A percentile compares a stretch with the other conserved stretches of the same genome.
Conservation (phyloP, 2,113 vertebrate species). For the Manacus vitellinus region DNA sequence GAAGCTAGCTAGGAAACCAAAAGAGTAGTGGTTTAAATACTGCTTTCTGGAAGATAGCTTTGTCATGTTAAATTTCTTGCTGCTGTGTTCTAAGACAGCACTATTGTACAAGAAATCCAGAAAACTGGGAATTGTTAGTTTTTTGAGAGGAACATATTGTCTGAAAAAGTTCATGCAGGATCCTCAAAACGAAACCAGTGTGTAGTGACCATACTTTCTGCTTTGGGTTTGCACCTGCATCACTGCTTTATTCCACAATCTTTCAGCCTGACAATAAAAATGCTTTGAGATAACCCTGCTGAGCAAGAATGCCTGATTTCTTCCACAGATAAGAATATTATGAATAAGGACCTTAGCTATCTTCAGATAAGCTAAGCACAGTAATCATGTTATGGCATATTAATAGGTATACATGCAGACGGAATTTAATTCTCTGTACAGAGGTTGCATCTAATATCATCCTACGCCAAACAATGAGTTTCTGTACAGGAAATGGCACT, state of each 20-base stretch:
- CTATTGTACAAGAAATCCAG: neutral
- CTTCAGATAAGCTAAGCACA: neutral
- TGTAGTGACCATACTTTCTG: neutral
- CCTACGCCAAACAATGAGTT: neutral
- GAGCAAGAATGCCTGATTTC: neutral
- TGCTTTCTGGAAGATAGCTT: neutral
- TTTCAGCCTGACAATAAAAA: neutral
- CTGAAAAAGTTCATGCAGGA: neutral
- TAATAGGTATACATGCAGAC: neutral
- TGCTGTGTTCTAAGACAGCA: neutral
- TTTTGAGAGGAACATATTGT: neutral
- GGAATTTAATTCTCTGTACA: neutral
- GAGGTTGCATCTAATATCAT: neutral
- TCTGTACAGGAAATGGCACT: neutral
- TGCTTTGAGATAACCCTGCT: neutral
- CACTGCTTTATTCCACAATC: neutral
- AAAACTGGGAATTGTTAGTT: neutral
- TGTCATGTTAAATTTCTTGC: neutral
- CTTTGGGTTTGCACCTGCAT: neutral
- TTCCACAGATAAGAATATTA: neutral
- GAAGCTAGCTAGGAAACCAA: neutral
- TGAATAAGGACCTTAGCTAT: neutral
- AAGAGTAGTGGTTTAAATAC: neutral
- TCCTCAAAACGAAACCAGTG: neutral
- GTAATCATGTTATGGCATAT: neutral